Conservation (phyloP, 2,797 vertebrate genomes). For the Galaxias olidus region DNA sequence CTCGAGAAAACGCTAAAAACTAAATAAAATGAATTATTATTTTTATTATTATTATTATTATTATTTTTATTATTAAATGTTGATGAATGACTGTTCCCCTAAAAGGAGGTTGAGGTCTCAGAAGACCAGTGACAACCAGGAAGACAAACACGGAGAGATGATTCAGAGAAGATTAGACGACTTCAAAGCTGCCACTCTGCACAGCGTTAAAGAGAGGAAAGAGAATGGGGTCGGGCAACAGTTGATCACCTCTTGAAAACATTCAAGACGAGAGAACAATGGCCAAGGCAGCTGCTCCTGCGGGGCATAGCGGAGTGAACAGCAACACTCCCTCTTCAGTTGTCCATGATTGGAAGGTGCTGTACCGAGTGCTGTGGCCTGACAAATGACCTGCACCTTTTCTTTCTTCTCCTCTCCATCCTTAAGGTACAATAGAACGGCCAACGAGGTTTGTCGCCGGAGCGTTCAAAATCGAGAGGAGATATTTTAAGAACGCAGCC, state of each 20-base stretch:
- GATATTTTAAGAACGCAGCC: constrained; percentile 8
- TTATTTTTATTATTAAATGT: no score
- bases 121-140: constrained; percentile 46
- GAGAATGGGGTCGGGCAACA: constrained; percentile 42
- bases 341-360: constrained; percentile 27
- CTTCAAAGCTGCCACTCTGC: constrained; percentile 29
- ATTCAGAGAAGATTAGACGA: constrained; percentile 46
- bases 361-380: constrained; percentile 57
- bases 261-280: constrained; percentile 43
- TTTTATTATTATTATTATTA: no score
- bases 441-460: constrained; percentile 22
- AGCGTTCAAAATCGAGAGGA: constrained; percentile 23
- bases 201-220: constrained; percentile 8
- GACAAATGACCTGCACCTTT: no score
- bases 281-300: constrained; percentile 56
- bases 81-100: no score
- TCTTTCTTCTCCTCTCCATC: constrained; percentile 52
- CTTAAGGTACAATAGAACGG: constrained; percentile 15
- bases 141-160: constrained; percentile 48
- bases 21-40: no score
- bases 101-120: constrained; percentile 27
- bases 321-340: constrained; percentile 34
- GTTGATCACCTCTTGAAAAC: constrained; percentile 51
- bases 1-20: no score
- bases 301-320: constrained; percentile 53